These are phyloP conservation scores for Homarus americanus DNA, from an alignment of 1,140 invertebrate genomes.

Conservation along the genomic window DNA sequence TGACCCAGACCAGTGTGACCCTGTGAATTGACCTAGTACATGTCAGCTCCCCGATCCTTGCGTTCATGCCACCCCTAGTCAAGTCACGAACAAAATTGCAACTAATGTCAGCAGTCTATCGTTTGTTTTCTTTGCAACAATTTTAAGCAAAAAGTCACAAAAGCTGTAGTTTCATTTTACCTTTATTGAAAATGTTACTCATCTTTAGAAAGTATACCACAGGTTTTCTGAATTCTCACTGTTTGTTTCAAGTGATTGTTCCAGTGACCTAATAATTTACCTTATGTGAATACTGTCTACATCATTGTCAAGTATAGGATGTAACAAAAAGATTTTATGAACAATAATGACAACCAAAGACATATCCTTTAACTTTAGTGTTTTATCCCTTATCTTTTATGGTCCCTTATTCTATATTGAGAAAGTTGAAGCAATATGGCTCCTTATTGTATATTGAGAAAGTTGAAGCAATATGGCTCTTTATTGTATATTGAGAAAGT, in stretches of 20 bases:
- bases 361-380: constrained; percentile 59
- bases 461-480: too few species aligned
- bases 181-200: constrained; percentile 54
- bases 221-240: constrained; percentile 40
- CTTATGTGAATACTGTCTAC: constrained; percentile 41
- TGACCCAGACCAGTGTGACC: constrained; percentile 46
- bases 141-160: constrained; percentile 75
- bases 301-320: constrained; percentile 65
- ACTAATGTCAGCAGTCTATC: constrained; percentile 74
- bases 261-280: constrained; percentile 44
- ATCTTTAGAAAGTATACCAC: constrained; percentile 30
- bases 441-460: too few species aligned
- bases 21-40: constrained; percentile 34
- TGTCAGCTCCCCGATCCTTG: constrained; percentile 38
- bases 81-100: constrained; percentile 73
- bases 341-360: constrained; percentile 69
- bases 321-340: constrained; percentile 67
- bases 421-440: too few species aligned
- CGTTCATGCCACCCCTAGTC: constrained; percentile 67
- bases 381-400: constrained; percentile 59
- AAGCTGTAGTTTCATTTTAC: constrained; percentile 72
- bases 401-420: not conserved
- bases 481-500: too few species aligned
- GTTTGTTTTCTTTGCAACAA: constrained; percentile 75
- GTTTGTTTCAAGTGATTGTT: constrained; percentile 43